These are phyloP conservation scores for Agraylea sexmaculata DNA, from an alignment of 1,140 invertebrate genomes.

Conservation along the genomic window DNA sequence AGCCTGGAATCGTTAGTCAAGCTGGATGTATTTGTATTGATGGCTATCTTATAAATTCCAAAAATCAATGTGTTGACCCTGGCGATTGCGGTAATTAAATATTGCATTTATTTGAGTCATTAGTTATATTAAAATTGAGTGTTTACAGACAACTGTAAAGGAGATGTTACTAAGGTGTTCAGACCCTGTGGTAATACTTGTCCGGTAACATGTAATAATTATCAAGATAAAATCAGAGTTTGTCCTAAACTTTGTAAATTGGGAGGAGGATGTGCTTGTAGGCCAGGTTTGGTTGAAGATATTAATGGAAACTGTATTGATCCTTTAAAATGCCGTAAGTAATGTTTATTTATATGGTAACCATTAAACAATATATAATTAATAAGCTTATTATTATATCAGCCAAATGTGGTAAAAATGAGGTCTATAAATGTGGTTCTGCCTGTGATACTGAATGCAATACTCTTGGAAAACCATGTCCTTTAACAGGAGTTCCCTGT, in stretches of 20 bases:
- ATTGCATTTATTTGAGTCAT: too few species aligned
- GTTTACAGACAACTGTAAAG: too few species aligned
- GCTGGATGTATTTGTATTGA: conserved; percentile 6
- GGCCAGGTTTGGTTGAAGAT: conserved; percentile 1
- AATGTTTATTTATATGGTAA: conserved; percentile 3
- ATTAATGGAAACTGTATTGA: conserved; percentile 1
- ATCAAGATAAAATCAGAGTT: not conserved
- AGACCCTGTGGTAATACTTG: conserved; percentile 11
- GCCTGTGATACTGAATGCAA: conserved; percentile 27
- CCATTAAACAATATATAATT: not conserved
- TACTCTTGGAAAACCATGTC: conserved; percentile 33
- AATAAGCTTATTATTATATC: not conserved
- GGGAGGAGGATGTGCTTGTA: conserved; percentile 5
- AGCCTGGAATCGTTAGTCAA: not conserved
- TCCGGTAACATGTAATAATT: not conserved
- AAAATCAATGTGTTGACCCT: not conserved
- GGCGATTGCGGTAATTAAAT: too few species aligned
- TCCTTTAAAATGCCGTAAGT: conserved; percentile 8
- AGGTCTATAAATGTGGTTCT: conserved; percentile 25
- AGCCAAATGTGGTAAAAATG: conserved; percentile 14
- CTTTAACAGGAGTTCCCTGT: conserved; percentile 36
- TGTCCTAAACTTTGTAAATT: conserved; percentile 6
- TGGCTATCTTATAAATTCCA: not conserved
- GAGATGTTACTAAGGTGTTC: conserved; percentile 1
- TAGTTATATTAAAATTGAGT: too few species aligned